Evolutionary conservation across 2,797 vertebrate genomes (phyloP).

Genomic region (Erithacus rubecula): DNA sequence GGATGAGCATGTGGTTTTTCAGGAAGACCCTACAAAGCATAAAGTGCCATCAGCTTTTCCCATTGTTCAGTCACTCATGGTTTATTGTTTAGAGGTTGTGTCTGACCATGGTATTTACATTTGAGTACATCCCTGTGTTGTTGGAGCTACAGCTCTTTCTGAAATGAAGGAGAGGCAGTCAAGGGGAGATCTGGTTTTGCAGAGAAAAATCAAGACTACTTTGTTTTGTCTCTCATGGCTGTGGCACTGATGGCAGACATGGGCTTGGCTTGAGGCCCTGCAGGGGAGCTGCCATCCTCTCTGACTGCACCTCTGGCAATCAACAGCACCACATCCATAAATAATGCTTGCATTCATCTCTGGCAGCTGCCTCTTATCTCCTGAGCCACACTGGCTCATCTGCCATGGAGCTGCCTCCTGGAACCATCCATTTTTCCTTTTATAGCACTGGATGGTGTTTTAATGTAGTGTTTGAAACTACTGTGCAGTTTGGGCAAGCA

Average conservation of each 20-base stretch:
- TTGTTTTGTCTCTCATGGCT: background rate
- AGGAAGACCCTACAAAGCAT: background rate
- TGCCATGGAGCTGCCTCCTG: background rate
- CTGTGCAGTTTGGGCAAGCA: accelerated
- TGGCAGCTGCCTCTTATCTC: constrained; percentile 54
- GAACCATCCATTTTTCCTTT: constrained; percentile 29
- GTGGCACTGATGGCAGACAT: accelerated
- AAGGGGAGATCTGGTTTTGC: background rate
- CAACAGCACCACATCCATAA: background rate
- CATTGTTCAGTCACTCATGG: accelerated
- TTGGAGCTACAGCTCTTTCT: background rate
- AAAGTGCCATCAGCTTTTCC: background rate
- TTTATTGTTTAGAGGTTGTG: background rate
- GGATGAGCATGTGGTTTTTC: background rate
- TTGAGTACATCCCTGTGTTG: accelerated
- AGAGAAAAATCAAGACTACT: background rate
- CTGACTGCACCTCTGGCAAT: background rate
- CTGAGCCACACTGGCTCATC: constrained; percentile 1
- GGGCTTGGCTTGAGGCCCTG: background rate
- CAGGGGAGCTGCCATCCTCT: background rate
- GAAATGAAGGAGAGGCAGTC: background rate
- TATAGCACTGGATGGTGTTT: constrained; percentile 31
- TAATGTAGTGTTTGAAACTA: background rate
- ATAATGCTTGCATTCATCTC: background rate
- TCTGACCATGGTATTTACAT: background rate